phyloP scores from a whole-genome alignment of 2,797 vertebrate species.

The Danio choprae region DNA sequence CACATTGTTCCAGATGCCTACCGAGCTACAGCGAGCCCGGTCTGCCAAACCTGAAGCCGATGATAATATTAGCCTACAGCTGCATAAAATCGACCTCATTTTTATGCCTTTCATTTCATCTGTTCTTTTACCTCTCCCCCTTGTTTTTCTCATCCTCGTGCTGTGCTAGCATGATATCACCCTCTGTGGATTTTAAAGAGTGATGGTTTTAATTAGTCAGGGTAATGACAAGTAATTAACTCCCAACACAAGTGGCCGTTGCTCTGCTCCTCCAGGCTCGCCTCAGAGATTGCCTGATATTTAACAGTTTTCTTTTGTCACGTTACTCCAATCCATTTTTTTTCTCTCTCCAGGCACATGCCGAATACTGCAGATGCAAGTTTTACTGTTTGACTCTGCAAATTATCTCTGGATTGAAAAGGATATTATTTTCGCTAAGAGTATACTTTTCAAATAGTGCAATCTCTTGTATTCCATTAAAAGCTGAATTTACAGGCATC shows the following conservation, averaged over 20 bases:
- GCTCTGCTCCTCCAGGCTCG: slow-evolving; percentile 30
- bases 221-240: slow-evolving; percentile 54
- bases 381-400: slow-evolving; percentile 26
- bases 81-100: slow-evolving; percentile 34
- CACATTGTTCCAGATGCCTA: slow-evolving; percentile 30
- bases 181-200: slow-evolving; percentile 40
- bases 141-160: slow-evolving; percentile 13
- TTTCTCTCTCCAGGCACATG: not conserved
- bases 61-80: slow-evolving; percentile 39
- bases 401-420: slow-evolving; percentile 24
- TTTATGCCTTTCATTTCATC: slow-evolving; percentile 31
- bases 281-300: slow-evolving; percentile 33
- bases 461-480: slow-evolving; percentile 39
- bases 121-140: slow-evolving; percentile 13
- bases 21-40: slow-evolving; percentile 16
- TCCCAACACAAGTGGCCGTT: slow-evolving; percentile 34
- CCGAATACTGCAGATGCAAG: slow-evolving; percentile 7
- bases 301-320: slow-evolving; percentile 40
- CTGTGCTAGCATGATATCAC: slow-evolving; percentile 33
- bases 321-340: not conserved
- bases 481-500: slow-evolving; percentile 37
- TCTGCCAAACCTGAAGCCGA: slow-evolving; percentile 43
- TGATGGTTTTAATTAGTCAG: slow-evolving; percentile 53
- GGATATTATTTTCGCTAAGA: slow-evolving; percentile 22
- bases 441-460: slow-evolving; percentile 13